Percentiles rank a stretch among this genome's conserved stretches.
Conservation (phyloP, 2,888 invertebrate species). For the Drosophila neutralis region DNA sequence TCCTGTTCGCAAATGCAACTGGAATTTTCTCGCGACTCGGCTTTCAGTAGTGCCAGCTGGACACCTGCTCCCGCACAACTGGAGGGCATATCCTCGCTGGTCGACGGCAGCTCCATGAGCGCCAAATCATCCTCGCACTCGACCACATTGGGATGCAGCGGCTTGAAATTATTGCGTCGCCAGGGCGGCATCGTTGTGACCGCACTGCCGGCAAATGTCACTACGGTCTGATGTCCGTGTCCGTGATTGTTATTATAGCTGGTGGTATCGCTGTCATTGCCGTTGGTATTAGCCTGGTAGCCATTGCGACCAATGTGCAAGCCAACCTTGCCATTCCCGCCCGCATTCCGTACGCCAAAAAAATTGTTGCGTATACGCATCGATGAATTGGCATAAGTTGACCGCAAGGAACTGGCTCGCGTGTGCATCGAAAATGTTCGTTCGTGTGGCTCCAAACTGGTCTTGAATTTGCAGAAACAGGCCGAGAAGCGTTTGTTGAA, state of each 20-base stretch:
- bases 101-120: conserved; percentile 63
- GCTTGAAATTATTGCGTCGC: conserved; percentile 81
- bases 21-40: conserved; percentile 55
- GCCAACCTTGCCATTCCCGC: conserved; percentile 43
- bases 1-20: conserved; percentile 80
- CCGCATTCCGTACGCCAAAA: conserved; percentile 47
- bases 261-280: conserved; percentile 25
- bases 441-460: conserved; percentile 80
- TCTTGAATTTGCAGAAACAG: conserved; percentile 84
- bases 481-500: conserved; percentile 90
- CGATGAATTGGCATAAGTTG: conserved; percentile 82
- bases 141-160: conserved; percentile 79
- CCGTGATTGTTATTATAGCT: conserved; percentile 54
- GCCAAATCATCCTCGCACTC: conserved; percentile 78
- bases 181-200: conserved; percentile 65
- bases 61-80: conserved; percentile 40
- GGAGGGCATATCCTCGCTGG: conserved; percentile 62
- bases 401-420: conserved; percentile 83
- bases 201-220: conserved; percentile 61
- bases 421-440: conserved; percentile 84
- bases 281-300: conserved; percentile 34
- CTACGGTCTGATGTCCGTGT: conserved; percentile 59
- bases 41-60: conserved; percentile 52
- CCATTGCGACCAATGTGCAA: conserved; percentile 39
- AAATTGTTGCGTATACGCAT: conserved; percentile 81